phyloP scores from a whole-genome alignment of 2,797 vertebrate genomes.

The Artibeus lituratus region DNA sequence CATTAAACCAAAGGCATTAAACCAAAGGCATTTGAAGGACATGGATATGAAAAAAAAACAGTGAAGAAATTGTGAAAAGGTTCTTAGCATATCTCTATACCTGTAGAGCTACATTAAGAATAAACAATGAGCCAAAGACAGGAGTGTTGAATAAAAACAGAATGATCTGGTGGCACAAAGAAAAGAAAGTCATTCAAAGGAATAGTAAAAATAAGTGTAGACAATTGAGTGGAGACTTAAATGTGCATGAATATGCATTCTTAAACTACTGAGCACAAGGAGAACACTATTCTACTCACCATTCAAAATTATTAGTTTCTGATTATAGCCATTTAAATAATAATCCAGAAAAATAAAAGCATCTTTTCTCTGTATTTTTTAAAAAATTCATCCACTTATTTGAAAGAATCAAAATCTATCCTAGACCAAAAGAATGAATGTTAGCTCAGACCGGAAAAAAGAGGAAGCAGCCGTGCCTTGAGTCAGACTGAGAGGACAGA shows the following conservation, averaged over 20 bases:
- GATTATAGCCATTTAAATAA: not conserved
- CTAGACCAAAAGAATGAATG: not conserved
- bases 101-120: not conserved
- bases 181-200: not conserved
- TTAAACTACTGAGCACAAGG: not conserved
- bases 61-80: conserved; percentile 28
- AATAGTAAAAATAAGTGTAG: not conserved
- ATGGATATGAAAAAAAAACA: conserved; percentile 39
- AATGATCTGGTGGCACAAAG: not conserved
- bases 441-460: not conserved
- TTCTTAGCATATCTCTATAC: not conserved
- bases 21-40: conserved; percentile 27
- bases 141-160: not conserved
- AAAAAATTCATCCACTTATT: not conserved
- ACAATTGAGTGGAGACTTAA: not conserved
- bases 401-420: not conserved
- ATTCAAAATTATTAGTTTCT: not conserved
- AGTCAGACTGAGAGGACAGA: not conserved
- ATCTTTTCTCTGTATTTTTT: not conserved
- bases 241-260: not conserved
- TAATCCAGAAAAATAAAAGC: not conserved
- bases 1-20: conserved; percentile 44
- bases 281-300: not conserved
- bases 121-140: not conserved
- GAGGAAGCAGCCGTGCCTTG: not conserved